Evolutionary conservation across 2,797 vertebrate species (phyloP).

Genomic region (Threskiornis aethiopicus): DNA sequence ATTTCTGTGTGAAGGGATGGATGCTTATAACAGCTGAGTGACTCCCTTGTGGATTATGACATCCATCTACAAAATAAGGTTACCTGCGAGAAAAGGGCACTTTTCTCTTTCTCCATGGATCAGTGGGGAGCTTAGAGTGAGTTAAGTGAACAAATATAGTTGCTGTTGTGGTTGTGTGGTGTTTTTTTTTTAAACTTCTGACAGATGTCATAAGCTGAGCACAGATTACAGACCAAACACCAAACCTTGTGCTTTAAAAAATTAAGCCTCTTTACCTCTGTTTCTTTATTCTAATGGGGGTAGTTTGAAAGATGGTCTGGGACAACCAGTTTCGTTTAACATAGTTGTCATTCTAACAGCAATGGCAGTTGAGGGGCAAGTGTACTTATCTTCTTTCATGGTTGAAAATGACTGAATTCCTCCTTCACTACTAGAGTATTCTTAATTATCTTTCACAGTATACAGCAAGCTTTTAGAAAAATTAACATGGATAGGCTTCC

Average conservation of each 20-base stretch:
- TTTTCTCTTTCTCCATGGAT: not conserved
- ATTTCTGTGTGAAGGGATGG: not conserved
- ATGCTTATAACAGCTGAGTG: conserved; percentile 19
- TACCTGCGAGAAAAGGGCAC: not conserved
- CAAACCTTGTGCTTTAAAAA: not conserved
- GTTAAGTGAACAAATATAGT: not conserved
- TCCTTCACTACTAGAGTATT: not conserved
- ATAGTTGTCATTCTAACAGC: not conserved
- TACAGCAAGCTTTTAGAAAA: not conserved
- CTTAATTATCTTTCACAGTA: not conserved
- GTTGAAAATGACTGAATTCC: not conserved
- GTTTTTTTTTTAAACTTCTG: not conserved
- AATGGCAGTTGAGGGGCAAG: not conserved
- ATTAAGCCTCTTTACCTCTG: not conserved
- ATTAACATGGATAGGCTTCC: not conserved
- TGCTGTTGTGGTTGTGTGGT: not conserved
- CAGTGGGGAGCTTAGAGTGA: not conserved
- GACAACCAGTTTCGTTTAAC: not conserved
- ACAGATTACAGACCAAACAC: not conserved
- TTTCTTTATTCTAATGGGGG: not conserved
- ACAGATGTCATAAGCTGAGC: not conserved
- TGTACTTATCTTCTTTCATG: not conserved
- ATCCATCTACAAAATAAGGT: conserved; percentile 30
- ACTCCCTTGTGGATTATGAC: conserved; percentile 8
- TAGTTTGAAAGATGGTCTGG: not conserved